phyloP scores from a whole-genome alignment of 2,888 invertebrate species.

The Acronicta alni region DNA sequence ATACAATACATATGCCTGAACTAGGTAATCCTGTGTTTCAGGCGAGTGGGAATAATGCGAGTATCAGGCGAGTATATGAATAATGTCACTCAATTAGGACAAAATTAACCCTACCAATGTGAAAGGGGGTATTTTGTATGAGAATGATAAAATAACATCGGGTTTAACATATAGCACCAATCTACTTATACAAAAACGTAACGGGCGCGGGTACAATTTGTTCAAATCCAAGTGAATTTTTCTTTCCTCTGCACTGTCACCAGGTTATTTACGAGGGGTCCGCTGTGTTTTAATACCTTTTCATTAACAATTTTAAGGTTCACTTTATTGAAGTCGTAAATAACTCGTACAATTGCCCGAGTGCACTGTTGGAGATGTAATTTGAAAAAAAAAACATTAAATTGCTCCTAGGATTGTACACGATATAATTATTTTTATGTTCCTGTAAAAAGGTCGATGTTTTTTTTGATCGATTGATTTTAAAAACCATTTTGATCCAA shows the following conservation, averaged over 20 bases:
- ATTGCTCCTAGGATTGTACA: conserved; percentile 57
- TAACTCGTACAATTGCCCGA: conserved; percentile 80
- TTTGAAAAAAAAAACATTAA: conserved; percentile 73
- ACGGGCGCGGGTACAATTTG: conserved; percentile 69
- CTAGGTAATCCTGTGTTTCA: too few relatives aligned
- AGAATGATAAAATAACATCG: conserved; percentile 30
- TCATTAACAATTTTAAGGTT: conserved; percentile 90
- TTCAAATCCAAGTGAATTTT: conserved; percentile 83
- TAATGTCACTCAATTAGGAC: conserved; percentile 39
- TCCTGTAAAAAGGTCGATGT: conserved; percentile 34
- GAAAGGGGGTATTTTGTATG: conserved; percentile 24
- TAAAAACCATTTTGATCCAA: conserved; percentile 26
- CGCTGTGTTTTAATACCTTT: conserved; percentile 87
- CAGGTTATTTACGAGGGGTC: conserved; percentile 85
- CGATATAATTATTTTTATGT: conserved; percentile 44
- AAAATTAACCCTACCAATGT: conserved; percentile 36
- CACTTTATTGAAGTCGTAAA: conserved; percentile 89
- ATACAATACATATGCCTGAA: too few relatives aligned
- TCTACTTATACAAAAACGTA: conserved; percentile 30
- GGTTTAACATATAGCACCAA: conserved; percentile 41
- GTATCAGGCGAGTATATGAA: too few relatives aligned
- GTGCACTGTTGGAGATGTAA: conserved; percentile 75
- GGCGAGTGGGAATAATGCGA: too few relatives aligned
- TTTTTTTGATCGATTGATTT: conserved; percentile 12
- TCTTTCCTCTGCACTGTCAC: conserved; percentile 84